Evolutionary conservation across 2,113 vertebrate species (phyloP), one percentile per base, ranked within the genome.

Genomic region (Labeo catla): DNA sequence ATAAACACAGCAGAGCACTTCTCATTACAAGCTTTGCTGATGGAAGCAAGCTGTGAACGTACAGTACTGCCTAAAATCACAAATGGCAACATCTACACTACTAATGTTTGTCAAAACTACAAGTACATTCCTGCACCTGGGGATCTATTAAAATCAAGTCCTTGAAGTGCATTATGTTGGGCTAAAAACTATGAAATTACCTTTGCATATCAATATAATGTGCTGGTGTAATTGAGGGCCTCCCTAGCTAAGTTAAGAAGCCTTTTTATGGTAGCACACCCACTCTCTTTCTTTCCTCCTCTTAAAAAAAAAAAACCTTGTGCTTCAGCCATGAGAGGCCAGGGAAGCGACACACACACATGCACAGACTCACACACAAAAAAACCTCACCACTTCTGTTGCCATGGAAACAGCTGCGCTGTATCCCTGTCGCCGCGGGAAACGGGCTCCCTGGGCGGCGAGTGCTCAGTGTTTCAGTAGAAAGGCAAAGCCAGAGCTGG

Each of bases 381-480:
- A 28, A 86, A 74, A 83, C 93, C 89, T 87, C 88, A 93, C 93
- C 94, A 94, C 91, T 93, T 93, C 92, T 93, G 94, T 95, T 95
- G 93, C 95, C 89, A 95, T 94, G 93, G 94, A 91, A 95, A 95
- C 94, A 90, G 92, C 92, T 93, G 91, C 91, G 94, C 93, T 89
- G 92, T 91, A 93, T 93, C 91, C 83, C 90, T 92, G 92, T 94
- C 92, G 66, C 94, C 87, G 90, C 89, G 92, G 93, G 93, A 94
- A 93, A 92, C 90, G 90, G 89, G 89, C 93, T 93, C 93, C 93
- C 90, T 89, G 86, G 94, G 94, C 91, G 91, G 92, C 91, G 84
- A 91, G 91, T 88, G 90, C 91, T 90, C 70, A 85, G 88, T 87
- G 85, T 93, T 91, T 87, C 87, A 91, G 84, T 65, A 91, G 86